Percentiles rank a stretch among this genome's conserved stretches.
phyloP scores from a whole-genome alignment of 2,113 vertebrate species.

The Meles meles region DNA sequence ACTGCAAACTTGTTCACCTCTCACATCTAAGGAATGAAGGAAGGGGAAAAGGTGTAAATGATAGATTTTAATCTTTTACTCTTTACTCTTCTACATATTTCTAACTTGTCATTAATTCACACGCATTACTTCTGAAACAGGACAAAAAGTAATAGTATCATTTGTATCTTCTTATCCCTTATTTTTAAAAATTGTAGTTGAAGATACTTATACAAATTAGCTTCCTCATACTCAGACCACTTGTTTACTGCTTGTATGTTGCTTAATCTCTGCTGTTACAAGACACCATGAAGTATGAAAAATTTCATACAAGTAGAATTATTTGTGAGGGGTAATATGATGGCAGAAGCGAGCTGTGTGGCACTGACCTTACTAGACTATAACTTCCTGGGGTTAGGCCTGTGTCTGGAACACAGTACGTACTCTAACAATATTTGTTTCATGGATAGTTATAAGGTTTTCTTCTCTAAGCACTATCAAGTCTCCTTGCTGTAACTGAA shows the following conservation, averaged over 20 bases:
- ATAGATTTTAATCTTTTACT: not conserved
- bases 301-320: not conserved
- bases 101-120: not conserved
- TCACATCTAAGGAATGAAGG: not conserved
- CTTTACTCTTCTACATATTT: not conserved
- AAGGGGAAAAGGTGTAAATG: not conserved
- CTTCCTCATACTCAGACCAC: not conserved
- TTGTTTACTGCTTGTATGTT: not conserved
- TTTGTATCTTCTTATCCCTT: not conserved
- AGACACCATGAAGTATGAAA: not conserved
- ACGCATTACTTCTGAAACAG: not conserved
- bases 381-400: not conserved
- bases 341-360: not conserved
- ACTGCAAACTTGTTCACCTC: not conserved
- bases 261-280: not conserved
- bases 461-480: not conserved
- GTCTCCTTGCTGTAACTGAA: not conserved
- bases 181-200: not conserved
- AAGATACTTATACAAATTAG: not conserved
- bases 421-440: not conserved
- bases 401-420: not conserved
- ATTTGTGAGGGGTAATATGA: not conserved
- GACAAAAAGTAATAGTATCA: not conserved
- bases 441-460: not conserved
- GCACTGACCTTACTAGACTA: not conserved